Evolutionary conservation across 2,888 invertebrate genomes (phyloP), one percentile per base, ranked within the genome.

Genomic region (Sthenelais limicola): DNA sequence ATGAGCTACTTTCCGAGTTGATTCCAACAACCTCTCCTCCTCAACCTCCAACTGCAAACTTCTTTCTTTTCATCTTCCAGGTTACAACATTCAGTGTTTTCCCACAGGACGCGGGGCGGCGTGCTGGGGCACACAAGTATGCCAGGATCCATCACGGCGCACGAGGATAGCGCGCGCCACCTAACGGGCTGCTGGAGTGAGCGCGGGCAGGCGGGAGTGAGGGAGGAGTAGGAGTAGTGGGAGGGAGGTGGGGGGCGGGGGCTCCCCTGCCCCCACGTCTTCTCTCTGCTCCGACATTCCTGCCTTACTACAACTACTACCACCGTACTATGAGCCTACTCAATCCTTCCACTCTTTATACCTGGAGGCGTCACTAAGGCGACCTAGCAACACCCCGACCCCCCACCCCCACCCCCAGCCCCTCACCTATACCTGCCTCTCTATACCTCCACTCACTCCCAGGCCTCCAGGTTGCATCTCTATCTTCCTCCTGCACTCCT

Each of bases 111-210:
- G 38, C 26, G 62, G 62, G 62, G 38, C 15, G 26, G 38, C 35
- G 38, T 62, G n/a, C n/a, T n/a, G n/a, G n/a, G n/a, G n/a, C n/a
- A n/a, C n/a, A n/a, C n/a, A n/a, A n/a, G n/a, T n/a, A n/a, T n/a
- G 38, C 62, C 62, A 62, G 62, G 43, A 62, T 62, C 62, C 62
- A 62, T 62, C 62, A 62, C 62, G 35, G 38, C n/a, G n/a, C n/a
- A n/a, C n/a, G n/a, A n/a, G n/a, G n/a, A n/a, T n/a, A n/a, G n/a
- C n/a, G n/a, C n/a, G n/a, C n/a, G n/a, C n/a, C n/a, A n/a, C n/a
- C n/a, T n/a, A n/a, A n/a, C n/a, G n/a, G n/a, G n/a, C n/a, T n/a
- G n/a, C n/a, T n/a, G n/a, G n/a, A n/a, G n/a, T n/a, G n/a, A n/a
- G n/a, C n/a, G n/a, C n/a, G n/a, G n/a, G n/a, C n/a, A n/a, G n/a